phyloP scores from a whole-genome alignment of 30 jellyfish, hydroid and myxozoan species.

The Turritopsis rubra region DNA sequence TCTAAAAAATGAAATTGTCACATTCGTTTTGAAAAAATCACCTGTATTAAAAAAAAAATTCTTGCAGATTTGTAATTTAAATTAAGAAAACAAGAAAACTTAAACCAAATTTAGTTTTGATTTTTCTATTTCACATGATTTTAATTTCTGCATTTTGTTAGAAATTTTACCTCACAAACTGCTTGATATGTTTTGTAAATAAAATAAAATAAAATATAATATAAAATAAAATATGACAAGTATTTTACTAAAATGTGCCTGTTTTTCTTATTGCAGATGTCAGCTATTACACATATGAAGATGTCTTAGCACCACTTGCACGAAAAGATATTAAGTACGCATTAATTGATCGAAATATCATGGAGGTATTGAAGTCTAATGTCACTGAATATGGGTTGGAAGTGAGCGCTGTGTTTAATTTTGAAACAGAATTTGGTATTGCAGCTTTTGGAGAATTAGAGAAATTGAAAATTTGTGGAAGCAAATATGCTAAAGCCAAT shows the following conservation, averaged over 20 bases:
- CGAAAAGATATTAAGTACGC: background rate
- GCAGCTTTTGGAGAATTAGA: constrained; percentile 16
- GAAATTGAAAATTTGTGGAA: background rate
- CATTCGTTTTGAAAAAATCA: too few relatives aligned
- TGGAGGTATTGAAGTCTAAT: background rate
- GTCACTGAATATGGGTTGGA: background rate
- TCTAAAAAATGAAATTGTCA: too few relatives aligned
- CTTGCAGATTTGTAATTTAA: too few relatives aligned
- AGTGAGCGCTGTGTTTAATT: background rate
- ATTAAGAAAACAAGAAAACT: too few relatives aligned
- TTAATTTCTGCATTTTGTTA: too few relatives aligned
- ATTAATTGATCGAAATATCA: constrained; percentile 4
- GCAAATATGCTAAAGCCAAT: background rate
- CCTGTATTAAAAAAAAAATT: too few relatives aligned
- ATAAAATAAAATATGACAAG: background rate
- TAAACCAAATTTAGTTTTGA: too few relatives aligned
- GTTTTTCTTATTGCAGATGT: background rate
- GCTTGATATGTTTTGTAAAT: too few relatives aligned
- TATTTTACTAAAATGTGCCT: background rate
- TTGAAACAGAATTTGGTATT: background rate
- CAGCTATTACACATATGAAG: constrained; percentile 7
- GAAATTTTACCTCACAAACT: too few relatives aligned
- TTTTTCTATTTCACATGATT: too few relatives aligned
- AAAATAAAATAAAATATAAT: too few relatives aligned
- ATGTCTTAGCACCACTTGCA: background rate